Percentiles rank a stretch among this genome's conserved stretches.
Evolutionary conservation across 1,140 invertebrate species (phyloP).

Genomic region (Zaprionus africanus): DNA sequence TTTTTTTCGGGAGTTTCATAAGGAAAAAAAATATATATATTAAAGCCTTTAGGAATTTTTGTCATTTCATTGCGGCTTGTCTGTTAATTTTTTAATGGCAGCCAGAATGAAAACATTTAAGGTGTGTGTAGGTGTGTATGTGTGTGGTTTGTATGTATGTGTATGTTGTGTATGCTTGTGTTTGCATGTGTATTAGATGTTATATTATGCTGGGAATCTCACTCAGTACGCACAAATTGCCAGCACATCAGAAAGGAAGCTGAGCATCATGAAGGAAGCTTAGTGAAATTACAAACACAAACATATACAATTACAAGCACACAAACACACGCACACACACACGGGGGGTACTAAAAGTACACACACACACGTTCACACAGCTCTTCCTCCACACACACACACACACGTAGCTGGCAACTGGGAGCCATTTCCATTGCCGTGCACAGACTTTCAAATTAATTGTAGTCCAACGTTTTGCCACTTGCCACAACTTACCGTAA

Average conservation of each 20-base stretch:
- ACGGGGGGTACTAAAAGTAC: neutral
- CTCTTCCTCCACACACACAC: neutral
- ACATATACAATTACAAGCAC: neutral
- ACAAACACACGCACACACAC: neutral
- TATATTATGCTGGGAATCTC: neutral
- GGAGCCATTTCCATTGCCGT: constrained; percentile 28
- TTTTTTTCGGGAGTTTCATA: neutral
- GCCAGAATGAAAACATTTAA: neutral
- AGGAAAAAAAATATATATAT: neutral
- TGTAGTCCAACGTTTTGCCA: constrained; percentile 73
- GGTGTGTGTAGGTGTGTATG: neutral
- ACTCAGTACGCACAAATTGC: neutral
- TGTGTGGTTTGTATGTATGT: neutral
- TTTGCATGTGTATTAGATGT: neutral
- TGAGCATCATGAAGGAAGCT: neutral
- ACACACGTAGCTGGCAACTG: constrained; percentile 13
- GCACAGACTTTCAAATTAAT: constrained; percentile 69
- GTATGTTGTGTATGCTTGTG: no score
- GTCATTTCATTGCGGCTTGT: neutral
- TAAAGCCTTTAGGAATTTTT: neutral
- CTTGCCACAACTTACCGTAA: constrained; percentile 73
- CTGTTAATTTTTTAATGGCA: neutral
- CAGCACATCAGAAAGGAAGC: neutral
- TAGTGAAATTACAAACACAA: neutral
- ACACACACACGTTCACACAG: neutral